Conservation (phyloP, 2,797 vertebrate genomes). For the Neosilurus mollespiculum region DNA sequence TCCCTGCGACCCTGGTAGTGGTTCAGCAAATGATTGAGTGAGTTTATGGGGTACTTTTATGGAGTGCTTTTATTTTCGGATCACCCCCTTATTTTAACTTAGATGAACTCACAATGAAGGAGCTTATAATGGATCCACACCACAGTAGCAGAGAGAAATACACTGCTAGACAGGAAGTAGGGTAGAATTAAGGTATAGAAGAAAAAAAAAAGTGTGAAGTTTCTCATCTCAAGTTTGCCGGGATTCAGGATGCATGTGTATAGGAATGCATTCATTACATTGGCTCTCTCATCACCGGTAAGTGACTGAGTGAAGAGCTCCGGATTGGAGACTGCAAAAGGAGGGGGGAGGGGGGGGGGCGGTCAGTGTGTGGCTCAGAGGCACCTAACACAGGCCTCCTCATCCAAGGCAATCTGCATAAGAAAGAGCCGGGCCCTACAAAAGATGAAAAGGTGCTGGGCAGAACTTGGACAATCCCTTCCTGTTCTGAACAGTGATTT, state of each 20-base stretch:
- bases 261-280: conserved; percentile 86
- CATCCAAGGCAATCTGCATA: conserved; percentile 80
- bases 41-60: no score
- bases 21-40: no score
- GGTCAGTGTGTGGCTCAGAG: conserved; percentile 40
- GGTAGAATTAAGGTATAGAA: background rate
- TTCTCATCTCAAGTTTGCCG: conserved; percentile 60
- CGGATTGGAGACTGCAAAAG: conserved; percentile 16
- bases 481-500: conserved; percentile 78
- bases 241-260: conserved; percentile 79
- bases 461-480: conserved; percentile 74
- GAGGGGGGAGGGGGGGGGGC: conserved; percentile 11
- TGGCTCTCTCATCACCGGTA: conserved; percentile 74
- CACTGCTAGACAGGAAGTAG: conserved; percentile 3
- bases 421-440: conserved; percentile 74
- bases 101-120: conserved; percentile 23
- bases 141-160: background rate
- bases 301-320: conserved; percentile 29
- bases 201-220: conserved; percentile 12
- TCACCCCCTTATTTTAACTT: conserved; percentile 27
- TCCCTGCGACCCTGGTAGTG: no score
- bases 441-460: conserved; percentile 81
- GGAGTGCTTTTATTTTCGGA: conserved; percentile 51
- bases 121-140: background rate
- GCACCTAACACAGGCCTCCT: conserved; percentile 66